Percentiles rank a stretch among this genome's conserved stretches.
These are phyloP conservation scores for Hemiprocne comata DNA, from an alignment of 2,113 vertebrate species.

Conservation along the genomic window DNA sequence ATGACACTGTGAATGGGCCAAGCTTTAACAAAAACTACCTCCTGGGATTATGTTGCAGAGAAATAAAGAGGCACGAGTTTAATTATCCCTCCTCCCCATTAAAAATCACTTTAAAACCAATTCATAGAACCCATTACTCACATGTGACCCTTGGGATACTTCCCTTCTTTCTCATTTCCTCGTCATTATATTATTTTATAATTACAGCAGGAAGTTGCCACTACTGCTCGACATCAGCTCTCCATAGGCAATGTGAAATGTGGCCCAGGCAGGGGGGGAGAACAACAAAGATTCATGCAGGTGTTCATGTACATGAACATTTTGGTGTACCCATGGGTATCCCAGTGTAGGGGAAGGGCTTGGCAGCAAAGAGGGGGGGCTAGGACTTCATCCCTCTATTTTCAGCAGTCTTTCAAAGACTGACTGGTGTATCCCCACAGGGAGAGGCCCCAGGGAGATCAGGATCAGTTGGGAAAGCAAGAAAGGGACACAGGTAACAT, in stretches of 20 bases:
- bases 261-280: neutral
- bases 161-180: slow-evolving; percentile 2
- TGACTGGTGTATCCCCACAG: neutral
- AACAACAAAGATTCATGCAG: neutral
- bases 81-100: neutral
- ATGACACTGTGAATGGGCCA: neutral
- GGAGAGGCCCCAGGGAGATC: neutral
- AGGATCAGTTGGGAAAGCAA: neutral
- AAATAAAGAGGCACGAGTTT: neutral
- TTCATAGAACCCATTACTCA: neutral
- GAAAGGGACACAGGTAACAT: neutral
- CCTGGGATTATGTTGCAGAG: neutral
- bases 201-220: neutral
- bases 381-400: neutral
- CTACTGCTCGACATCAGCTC: neutral
- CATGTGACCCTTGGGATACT: neutral
- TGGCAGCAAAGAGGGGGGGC: neutral
- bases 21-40: neutral
- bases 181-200: neutral
- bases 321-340: neutral
- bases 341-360: neutral
- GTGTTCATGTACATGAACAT: neutral
- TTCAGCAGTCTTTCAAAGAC: neutral
- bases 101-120: neutral
- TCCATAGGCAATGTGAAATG: neutral